A percentile compares a stretch with the other conserved stretches of the same genome.
phyloP scores from a whole-genome alignment of 2,113 vertebrate genomes.

The Phylloscopus trochiloides region DNA sequence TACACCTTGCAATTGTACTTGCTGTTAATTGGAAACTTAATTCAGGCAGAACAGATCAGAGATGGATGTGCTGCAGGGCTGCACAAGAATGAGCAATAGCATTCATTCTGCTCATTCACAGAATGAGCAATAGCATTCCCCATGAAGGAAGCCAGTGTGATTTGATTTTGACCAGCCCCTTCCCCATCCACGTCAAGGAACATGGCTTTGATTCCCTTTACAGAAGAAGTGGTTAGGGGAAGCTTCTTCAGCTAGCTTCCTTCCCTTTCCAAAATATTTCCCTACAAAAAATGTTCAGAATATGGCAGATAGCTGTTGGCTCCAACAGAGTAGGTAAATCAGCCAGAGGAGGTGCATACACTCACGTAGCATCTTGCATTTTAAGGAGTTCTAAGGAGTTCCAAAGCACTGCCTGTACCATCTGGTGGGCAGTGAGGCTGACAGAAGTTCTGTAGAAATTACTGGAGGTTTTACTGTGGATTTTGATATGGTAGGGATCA shows the following conservation, averaged over 20 bases:
- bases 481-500: not conserved
- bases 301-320: not conserved
- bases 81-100: not conserved
- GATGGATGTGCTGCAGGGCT: not conserved
- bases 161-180: not conserved
- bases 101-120: too few species aligned
- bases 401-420: not conserved
- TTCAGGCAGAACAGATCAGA: not conserved
- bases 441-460: not conserved
- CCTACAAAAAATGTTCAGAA: not conserved
- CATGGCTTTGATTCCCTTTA: not conserved
- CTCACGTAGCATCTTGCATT: not conserved
- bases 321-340: not conserved
- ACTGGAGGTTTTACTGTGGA: not conserved
- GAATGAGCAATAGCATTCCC: not conserved
- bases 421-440: not conserved
- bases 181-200: not conserved
- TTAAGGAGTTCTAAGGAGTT: not conserved
- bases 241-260: not conserved
- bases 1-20: not conserved
- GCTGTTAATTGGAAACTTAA: not conserved
- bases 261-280: not conserved
- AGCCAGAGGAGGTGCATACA: not conserved
- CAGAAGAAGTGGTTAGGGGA: not conserved
- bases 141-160: not conserved